Base-by-base conservation (phyloP, 2,888 invertebrate genomes). In the Drosophila anomalata region DNA sequence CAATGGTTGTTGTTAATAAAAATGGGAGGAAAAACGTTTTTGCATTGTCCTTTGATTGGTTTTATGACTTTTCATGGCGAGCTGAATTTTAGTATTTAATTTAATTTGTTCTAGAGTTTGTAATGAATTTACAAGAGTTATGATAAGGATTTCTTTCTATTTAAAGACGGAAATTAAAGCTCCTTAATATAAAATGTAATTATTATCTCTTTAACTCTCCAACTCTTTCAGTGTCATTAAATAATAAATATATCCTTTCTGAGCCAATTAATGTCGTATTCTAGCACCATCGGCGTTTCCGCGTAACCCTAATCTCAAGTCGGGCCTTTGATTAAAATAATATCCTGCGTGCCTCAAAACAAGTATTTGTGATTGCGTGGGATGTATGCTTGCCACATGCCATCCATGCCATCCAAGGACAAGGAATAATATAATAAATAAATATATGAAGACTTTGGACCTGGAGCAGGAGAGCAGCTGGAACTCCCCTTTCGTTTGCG, bases 241-340 rank as follows among this genome's bases (percentile, higher is more conserved):
- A 36, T 36, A 33, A 33, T 33, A 33, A 33, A 36, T 36, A 36
- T 36, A 14, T n/a, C 36, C 36, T n/a, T 36, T 36, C 2, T n/a
- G 36, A 36, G 36, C 36, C 36, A 36, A 36, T 36, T 14, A 36
- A 36, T 61, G 46, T 46, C 26, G 14, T 46, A 33, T 29, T 14
- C 14, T 29, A 26, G 22, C 20, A 29, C 63, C 22, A 42, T 63
- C 4, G 63, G 26, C 33, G 50, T 42, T 26, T 65, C 66, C 29
- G 22, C 24, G 39, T 22, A 54, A 53, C 55, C 54, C 75, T 42
- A 47, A 50, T 73, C 53, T 59, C 68, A 73, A 62, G 67, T 60
- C 73, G 72, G 55, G 48, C 12, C 55, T 48, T 59, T 65, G 70
- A 70, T 74, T 79, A 71, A 77, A 75, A 80, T 74, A 79, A 77